Base-by-base conservation (phyloP, 2,113 vertebrate species). In the Poecile atricapillus region DNA sequence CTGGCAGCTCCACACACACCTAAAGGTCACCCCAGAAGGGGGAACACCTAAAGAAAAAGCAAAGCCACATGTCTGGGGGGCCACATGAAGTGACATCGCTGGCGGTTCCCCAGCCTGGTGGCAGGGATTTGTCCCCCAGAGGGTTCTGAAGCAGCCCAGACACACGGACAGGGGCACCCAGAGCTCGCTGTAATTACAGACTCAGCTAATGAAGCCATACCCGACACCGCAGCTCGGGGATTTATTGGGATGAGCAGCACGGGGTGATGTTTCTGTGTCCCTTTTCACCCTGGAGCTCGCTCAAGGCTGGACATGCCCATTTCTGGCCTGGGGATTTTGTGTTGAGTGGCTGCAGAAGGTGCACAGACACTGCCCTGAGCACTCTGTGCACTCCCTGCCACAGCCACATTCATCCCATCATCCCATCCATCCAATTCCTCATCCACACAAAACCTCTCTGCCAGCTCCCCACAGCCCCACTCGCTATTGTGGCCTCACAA, bases 121-220 rank as follows among this genome's bases (percentile, higher is more conserved):
- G 17, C 52, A 6, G 56, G 10, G 59, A 13, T 83, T 35, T 55
- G 59, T 67, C 18, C 65, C 35, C 49, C 53, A 6, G 55, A 63
- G 33, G 11, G 15, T 15, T 14, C 49, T 39, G 11, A 39, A 39
- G 39, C 30, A 79, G 49, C 27, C 7, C 23, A 5, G 92, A 56
- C 83, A 83, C 93, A 96, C 76, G 63, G 77, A 52, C 68, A 87
- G 58, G 23, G 70, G 31, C 49, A 49, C 12, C 4, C 19, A 5
- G 67, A 30, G 8, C 23, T 2, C 0, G 24, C 55, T 43, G 7
- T 41, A 37, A 60, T 63, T 77, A 31, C 82, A 52, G 41, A 11
- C 56, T 13, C 0, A 0, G 41, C 24, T 65, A 10, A 37, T 56
- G 27, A 16, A 85, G 71, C 0, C 0, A 43, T 7, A 52, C n/a